Conservation (phyloP, 2,797 vertebrate species). For the Pangasius mekongensis region DNA sequence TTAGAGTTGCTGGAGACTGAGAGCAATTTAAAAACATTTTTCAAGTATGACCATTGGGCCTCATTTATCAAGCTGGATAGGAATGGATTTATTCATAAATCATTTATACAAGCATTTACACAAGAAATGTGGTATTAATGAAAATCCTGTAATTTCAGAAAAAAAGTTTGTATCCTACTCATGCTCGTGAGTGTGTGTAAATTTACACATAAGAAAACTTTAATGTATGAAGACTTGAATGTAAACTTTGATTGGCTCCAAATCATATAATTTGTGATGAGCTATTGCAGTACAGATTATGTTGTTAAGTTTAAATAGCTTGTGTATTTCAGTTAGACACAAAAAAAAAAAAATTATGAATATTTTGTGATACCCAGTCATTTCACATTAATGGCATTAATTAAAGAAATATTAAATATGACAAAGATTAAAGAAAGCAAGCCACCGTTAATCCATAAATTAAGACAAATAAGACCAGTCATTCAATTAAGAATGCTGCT, state of each 20-base stretch:
- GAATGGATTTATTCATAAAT: conserved; percentile 26
- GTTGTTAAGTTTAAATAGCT: no score
- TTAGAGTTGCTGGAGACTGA: not conserved
- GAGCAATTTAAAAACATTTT: not conserved
- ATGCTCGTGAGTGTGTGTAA: not conserved
- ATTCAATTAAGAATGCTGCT: not conserved
- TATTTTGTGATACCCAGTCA: not conserved
- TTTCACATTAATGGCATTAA: not conserved
- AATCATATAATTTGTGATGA: not conserved
- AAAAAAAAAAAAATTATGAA: no score
- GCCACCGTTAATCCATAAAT: not conserved
- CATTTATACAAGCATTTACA: not conserved
- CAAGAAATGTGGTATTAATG: not conserved
- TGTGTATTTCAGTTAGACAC: no score
- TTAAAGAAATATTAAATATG: not conserved
- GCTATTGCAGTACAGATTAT: not conserved
- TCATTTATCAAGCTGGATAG: conserved; percentile 7
- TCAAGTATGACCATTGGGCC: not conserved
- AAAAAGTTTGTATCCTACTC: not conserved
- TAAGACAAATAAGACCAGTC: not conserved
- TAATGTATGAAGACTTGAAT: not conserved
- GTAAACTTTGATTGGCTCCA: not conserved
- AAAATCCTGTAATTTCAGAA: not conserved
- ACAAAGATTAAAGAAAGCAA: not conserved
- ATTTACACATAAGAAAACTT: not conserved